Conservation (phyloP, 2,888 invertebrate species). For the Parascotia fuliginaria region DNA sequence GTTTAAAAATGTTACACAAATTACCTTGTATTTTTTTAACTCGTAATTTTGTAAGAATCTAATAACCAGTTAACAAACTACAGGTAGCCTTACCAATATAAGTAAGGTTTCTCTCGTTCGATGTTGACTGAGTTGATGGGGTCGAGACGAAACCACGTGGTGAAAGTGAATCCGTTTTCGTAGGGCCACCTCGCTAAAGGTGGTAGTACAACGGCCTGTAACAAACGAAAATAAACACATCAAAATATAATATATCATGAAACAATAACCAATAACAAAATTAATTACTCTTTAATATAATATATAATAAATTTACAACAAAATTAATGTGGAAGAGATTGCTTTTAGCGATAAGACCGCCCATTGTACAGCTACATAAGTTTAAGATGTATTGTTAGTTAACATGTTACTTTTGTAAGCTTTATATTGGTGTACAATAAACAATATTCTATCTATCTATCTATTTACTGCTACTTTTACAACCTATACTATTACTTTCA, state of each 20-base stretch:
- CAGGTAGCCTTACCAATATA: constrained; percentile 92
- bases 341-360: too few relatives aligned
- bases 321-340: too few relatives aligned
- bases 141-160: constrained; percentile 99
- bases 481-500: too few relatives aligned
- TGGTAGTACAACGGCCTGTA: constrained; percentile 97
- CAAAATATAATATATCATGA: background rate
- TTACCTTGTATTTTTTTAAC: background rate
- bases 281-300: too few relatives aligned
- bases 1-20: background rate
- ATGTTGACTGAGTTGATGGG: constrained; percentile 99
- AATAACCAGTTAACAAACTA: background rate
- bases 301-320: too few relatives aligned
- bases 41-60: background rate
- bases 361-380: too few relatives aligned
- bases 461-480: too few relatives aligned
- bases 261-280: too few relatives aligned
- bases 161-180: constrained; percentile 99
- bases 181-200: constrained; percentile 99
- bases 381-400: too few relatives aligned
- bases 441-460: too few relatives aligned
- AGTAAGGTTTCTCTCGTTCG: constrained; percentile 98
- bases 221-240: constrained; percentile 43
- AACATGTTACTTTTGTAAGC: too few relatives aligned
- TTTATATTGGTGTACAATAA: too few relatives aligned